These are phyloP conservation scores for Apostichopus japonicus DNA, from an alignment of 35 echinoderm and acorn worm species.

Conservation along the genomic window DNA sequence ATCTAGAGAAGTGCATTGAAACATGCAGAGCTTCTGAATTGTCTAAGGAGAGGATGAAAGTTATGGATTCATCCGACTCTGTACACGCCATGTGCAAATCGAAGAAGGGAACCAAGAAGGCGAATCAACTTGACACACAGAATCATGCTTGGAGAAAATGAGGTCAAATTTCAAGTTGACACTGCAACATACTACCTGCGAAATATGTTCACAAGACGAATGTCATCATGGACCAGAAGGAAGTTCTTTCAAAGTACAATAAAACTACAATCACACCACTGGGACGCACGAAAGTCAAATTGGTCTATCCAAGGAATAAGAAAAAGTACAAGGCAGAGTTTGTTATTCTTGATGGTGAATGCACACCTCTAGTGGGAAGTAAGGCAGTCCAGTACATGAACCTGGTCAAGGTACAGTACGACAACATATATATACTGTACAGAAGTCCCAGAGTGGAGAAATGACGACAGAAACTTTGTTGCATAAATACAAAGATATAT, in stretches of 20 bases:
- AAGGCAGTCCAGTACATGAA: slow-evolving; percentile 59
- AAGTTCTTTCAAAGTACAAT: slow-evolving; percentile 74
- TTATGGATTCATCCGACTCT: background rate
- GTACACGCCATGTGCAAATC: background rate
- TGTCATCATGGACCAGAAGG: background rate
- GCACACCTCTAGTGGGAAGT: slow-evolving; percentile 6
- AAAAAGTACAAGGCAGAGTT: slow-evolving; percentile 66
- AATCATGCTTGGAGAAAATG: background rate
- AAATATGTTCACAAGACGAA: background rate
- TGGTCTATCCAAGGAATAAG: slow-evolving; percentile 60
- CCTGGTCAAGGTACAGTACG: slow-evolving; percentile 27
- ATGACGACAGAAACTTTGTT: background rate
- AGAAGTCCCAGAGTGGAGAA: background rate
- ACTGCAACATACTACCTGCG: slow-evolving; percentile 9
- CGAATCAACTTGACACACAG: background rate
- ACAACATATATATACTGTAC: slow-evolving; percentile 30
- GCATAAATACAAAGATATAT: slow-evolving; percentile 59
- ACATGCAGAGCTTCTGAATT: background rate
- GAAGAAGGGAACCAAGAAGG: background rate
- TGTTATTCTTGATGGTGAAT: slow-evolving; percentile 42
- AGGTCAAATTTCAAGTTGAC: slow-evolving; percentile 11
- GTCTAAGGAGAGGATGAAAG: background rate
- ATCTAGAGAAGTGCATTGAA: background rate
- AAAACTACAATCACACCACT: slow-evolving; percentile 21
- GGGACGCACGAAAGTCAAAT: slow-evolving; percentile 41